phyloP scores from a whole-genome alignment of 2,797 vertebrate genomes.

The Schizothorax lantsangensis region DNA sequence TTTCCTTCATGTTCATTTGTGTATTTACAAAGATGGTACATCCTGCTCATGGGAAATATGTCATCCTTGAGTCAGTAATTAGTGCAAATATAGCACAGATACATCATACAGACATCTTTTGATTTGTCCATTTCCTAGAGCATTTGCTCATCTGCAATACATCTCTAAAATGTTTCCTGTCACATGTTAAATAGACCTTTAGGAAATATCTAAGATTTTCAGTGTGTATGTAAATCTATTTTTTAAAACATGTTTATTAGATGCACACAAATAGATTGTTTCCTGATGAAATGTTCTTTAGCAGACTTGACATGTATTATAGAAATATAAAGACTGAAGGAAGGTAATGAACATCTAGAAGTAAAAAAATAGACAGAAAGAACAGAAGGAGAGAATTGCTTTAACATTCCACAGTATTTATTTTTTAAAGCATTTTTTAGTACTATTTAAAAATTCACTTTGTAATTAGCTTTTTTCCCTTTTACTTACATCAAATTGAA shows the following conservation, averaged over 20 bases:
- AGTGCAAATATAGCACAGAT: too few relatives aligned
- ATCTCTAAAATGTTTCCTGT: too few relatives aligned
- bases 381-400: slow-evolving; percentile 6
- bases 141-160: too few relatives aligned
- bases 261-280: not conserved
- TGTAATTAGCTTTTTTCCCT: slow-evolving; percentile 71
- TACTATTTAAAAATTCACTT: slow-evolving; percentile 73
- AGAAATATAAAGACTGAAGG: not conserved
- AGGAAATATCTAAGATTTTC: too few relatives aligned
- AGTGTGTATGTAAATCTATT: not conserved
- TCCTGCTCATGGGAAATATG: too few relatives aligned
- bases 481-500: slow-evolving; percentile 79
- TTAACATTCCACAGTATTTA: slow-evolving; percentile 55
- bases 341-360: not conserved
- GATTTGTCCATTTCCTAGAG: too few relatives aligned
- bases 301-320: not conserved
- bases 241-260: not conserved
- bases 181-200: too few relatives aligned
- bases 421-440: slow-evolving; percentile 62
- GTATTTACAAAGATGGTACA: too few relatives aligned
- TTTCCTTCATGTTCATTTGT: too few relatives aligned
- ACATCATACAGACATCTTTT: too few relatives aligned
- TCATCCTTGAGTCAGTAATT: too few relatives aligned
- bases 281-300: not conserved
- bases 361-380: not conserved